phyloP scores from a whole-genome alignment of 2,797 vertebrate species.

The Numenius phaeopus region DNA sequence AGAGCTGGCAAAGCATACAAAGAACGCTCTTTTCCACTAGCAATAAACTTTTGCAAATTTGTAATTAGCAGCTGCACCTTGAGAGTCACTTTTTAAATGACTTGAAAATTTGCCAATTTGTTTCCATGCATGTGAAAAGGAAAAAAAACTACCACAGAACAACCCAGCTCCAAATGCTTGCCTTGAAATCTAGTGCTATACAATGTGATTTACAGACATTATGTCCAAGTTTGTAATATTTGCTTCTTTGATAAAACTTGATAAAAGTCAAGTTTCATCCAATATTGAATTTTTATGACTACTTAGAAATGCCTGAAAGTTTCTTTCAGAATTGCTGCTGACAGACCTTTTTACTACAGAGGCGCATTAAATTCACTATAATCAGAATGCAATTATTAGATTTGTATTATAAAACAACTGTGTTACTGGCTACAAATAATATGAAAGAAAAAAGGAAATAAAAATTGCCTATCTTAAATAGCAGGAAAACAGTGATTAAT shows the following conservation, averaged over 20 bases:
- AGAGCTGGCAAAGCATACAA: neutral
- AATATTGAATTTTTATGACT: slow-evolving; percentile 4
- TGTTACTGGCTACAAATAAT: neutral
- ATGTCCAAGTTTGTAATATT: neutral
- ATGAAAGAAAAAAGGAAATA: neutral
- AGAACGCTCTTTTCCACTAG: neutral
- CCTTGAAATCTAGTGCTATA: neutral
- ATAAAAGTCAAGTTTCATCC: neutral
- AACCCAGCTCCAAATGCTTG: neutral
- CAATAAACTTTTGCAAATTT: neutral
- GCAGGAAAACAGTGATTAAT: slow-evolving; percentile 55
- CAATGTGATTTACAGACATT: neutral
- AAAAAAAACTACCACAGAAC: neutral
- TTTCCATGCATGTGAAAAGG: neutral
- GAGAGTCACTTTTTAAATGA: neutral
- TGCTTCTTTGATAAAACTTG: neutral
- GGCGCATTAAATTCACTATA: neutral
- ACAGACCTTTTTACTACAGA: slow-evolving; percentile 24
- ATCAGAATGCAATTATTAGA: neutral
- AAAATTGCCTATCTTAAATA: slow-evolving; percentile 25
- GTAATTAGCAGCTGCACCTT: neutral
- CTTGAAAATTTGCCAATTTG: neutral
- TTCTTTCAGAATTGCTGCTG: slow-evolving; percentile 39
- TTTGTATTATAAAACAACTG: slow-evolving; percentile 9
- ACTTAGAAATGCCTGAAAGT: slow-evolving; percentile 26